Evolutionary conservation across 2,888 invertebrate genomes (phyloP).

Genomic region (Brachypalpus laphriformis): DNA sequence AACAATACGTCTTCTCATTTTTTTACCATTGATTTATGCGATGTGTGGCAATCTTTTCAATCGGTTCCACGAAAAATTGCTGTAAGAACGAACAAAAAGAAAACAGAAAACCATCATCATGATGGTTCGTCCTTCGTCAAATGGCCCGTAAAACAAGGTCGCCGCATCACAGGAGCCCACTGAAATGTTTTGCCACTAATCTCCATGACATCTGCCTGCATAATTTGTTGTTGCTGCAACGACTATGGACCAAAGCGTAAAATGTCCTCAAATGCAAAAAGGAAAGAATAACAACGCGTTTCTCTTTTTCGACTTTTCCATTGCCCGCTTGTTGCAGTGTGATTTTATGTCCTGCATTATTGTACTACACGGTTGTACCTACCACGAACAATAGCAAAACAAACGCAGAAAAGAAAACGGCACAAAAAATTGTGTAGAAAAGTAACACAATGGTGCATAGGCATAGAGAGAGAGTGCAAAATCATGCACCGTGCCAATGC

Average conservation of each 20-base stretch:
- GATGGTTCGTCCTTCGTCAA: conserved; percentile 54
- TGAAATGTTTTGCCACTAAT: conserved; percentile 64
- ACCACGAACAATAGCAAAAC: conserved; percentile 48
- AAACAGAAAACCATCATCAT: conserved; percentile 26
- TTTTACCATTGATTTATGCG: conserved; percentile 32
- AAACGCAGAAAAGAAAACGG: conserved; percentile 13
- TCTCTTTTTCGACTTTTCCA: conserved; percentile 27
- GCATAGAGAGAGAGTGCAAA: conserved; percentile 46
- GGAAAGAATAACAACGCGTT: conserved; percentile 16
- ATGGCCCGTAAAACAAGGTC: conserved; percentile 60
- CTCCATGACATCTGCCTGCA: conserved; percentile 68
- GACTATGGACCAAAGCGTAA: conserved; percentile 12
- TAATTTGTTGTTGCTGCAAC: conserved; percentile 65
- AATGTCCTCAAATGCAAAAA: conserved; percentile 51
- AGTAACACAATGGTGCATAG: conserved; percentile 38
- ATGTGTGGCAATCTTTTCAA: conserved; percentile 63
- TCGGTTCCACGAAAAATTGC: conserved; percentile 56
- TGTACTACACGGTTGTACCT: conserved; percentile 35
- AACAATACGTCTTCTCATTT: conserved; percentile 9
- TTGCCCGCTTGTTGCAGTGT: conserved; percentile 48
- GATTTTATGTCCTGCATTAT: conserved; percentile 42
- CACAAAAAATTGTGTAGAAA: conserved; percentile 36
- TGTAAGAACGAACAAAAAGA: conserved; percentile 37
- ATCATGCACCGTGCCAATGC: conserved; percentile 62
- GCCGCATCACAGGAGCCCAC: conserved; percentile 18